Evolutionary conservation across 2,888 invertebrate genomes (phyloP).

Genomic region (Ptilodon capucinus): DNA sequence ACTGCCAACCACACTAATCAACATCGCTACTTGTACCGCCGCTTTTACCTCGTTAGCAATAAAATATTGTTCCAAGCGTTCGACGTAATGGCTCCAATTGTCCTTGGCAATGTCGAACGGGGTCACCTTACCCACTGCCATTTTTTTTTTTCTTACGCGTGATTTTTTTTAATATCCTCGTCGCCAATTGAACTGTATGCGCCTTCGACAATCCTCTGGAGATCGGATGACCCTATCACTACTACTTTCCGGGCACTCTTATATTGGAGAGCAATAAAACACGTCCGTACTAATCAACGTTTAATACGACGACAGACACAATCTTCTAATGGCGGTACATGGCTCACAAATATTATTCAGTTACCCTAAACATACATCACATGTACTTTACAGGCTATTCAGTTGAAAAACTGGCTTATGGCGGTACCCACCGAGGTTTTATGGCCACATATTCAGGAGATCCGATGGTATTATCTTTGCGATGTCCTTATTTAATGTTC

Average conservation of each 20-base stretch:
- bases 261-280: too few relatives aligned
- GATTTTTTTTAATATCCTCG: too few relatives aligned
- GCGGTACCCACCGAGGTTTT: slow-evolving; percentile 37
- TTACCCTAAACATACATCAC: too few relatives aligned
- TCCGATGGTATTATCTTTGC: slow-evolving; percentile 14
- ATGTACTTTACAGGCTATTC: slow-evolving; percentile 66
- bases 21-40: slow-evolving; percentile 3
- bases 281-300: too few relatives aligned
- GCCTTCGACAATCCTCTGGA: too few relatives aligned
- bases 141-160: too few relatives aligned
- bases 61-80: slow-evolving; percentile 12
- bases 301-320: too few relatives aligned
- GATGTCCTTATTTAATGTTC: slow-evolving; percentile 9
- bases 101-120: not conserved
- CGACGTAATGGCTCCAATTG: not conserved
- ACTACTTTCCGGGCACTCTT: too few relatives aligned
- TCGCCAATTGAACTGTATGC: too few relatives aligned
- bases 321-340: too few relatives aligned
- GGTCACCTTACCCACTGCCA: not conserved
- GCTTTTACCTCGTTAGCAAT: slow-evolving; percentile 1
- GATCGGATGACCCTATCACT: too few relatives aligned
- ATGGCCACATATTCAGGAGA: slow-evolving; percentile 33
- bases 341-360: too few relatives aligned
- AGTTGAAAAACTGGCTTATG: slow-evolving; percentile 67
- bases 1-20: slow-evolving; percentile 9